Evolutionary conservation across 92 coral and sea anemone species (phyloP).

Genomic region (Phenganax stokvisi): DNA sequence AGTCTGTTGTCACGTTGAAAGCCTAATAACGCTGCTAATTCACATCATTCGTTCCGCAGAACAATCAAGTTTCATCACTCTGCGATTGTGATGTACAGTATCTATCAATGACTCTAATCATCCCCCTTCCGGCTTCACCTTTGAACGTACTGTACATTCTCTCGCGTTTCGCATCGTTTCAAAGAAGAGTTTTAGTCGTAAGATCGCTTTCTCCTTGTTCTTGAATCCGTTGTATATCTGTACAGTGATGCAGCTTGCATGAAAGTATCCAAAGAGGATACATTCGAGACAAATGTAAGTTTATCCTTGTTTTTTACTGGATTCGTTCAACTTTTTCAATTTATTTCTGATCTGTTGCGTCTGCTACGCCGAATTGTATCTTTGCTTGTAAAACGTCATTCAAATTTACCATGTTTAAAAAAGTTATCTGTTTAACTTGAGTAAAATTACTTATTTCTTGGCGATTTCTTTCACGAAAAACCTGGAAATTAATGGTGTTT

Average conservation of each 20-base stretch:
- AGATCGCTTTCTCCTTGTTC: too few species aligned
- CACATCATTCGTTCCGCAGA: background rate
- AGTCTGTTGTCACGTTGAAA: slow-evolving; percentile 6
- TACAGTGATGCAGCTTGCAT: too few species aligned
- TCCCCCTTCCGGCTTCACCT: background rate
- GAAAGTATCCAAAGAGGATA: too few species aligned
- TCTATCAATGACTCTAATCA: background rate
- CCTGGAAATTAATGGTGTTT: background rate
- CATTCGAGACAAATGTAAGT: too few species aligned
- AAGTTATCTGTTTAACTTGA: background rate
- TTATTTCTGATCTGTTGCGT: too few species aligned
- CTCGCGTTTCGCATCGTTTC: background rate
- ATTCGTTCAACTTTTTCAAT: too few species aligned
- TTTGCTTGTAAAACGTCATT: too few species aligned
- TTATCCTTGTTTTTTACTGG: too few species aligned
- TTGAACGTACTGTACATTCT: background rate
- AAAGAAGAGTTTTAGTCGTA: background rate
- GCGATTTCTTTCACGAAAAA: too few species aligned
- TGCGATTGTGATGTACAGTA: background rate
- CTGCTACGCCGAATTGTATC: too few species aligned
- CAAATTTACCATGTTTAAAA: background rate
- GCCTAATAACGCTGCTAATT: background rate
- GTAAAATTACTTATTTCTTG: too few species aligned
- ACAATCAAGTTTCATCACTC: background rate
- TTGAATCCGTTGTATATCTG: too few species aligned